These are phyloP conservation scores for Beris chalybata DNA, from an alignment of 2,888 invertebrate genomes.

Conservation along the genomic window DNA sequence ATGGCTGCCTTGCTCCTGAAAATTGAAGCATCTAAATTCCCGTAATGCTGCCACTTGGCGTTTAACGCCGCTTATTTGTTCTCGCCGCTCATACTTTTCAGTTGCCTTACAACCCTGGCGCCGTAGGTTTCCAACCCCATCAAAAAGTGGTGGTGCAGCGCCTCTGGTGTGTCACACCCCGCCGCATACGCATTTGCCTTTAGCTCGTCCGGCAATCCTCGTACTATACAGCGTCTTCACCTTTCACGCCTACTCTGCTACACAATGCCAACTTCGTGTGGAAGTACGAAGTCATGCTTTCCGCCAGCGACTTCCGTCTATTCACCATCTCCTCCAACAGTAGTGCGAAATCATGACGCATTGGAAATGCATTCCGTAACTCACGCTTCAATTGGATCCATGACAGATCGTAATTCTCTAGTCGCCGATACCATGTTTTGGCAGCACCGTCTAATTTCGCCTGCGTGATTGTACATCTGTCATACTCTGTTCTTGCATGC, in stretches of 20 bases:
- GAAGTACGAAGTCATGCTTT: background rate
- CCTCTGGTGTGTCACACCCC: background rate
- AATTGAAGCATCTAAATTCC: no score
- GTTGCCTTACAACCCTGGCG: background rate
- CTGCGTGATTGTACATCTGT: background rate
- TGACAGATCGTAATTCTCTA: background rate
- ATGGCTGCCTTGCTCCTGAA: no score
- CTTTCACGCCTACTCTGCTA: no score
- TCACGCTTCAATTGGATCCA: background rate
- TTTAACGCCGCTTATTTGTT: no score
- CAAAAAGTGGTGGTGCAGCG: background rate
- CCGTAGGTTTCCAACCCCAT: background rate
- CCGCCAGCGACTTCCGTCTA: slow-evolving; percentile 1
- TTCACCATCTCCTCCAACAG: background rate
- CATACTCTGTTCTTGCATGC: background rate
- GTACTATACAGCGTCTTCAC: background rate
- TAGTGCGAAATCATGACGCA: background rate
- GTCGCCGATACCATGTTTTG: background rate
- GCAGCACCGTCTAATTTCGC: background rate
- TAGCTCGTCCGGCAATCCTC: slow-evolving; percentile 1
- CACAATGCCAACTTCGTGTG: no score
- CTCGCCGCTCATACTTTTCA: no score
- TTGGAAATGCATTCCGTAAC: background rate
- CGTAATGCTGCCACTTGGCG: no score
- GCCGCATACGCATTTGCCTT: background rate